Percentiles rank a stretch among this genome's conserved stretches.
phyloP scores from a whole-genome alignment of 30 jellyfish, hydroid and myxozoan species.

The Haliclystus octoradiatus region DNA sequence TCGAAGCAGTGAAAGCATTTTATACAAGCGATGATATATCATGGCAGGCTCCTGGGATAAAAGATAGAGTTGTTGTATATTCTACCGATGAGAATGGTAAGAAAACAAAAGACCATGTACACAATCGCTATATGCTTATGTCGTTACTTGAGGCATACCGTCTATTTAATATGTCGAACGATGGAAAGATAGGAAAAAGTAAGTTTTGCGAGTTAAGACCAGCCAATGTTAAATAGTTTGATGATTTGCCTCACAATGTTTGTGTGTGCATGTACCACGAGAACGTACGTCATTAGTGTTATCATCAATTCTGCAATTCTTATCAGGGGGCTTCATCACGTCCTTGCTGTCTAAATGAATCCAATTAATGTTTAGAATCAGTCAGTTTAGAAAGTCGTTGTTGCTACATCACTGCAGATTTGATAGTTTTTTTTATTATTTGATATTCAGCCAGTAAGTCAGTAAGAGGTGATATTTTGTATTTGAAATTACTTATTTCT shows the following conservation, averaged over 20 bases:
- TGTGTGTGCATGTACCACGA: slow-evolving; percentile 19
- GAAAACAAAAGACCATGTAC: slow-evolving; percentile 7
- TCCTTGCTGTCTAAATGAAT: too few relatives aligned
- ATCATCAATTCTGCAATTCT: too few relatives aligned
- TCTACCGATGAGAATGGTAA: slow-evolving; percentile 16
- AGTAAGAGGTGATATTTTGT: too few relatives aligned
- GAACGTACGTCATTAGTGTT: slow-evolving; percentile 2
- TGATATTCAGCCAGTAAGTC: too few relatives aligned
- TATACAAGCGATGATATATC: slow-evolving; percentile 19
- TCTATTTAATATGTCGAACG: slow-evolving; percentile 3
- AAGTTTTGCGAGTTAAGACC: slow-evolving; percentile 26
- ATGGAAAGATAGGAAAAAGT: slow-evolving; percentile 11
- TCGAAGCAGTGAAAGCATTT: slow-evolving; percentile 1
- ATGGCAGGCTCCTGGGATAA: slow-evolving; percentile 37
- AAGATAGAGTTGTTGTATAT: slow-evolving; percentile 8
- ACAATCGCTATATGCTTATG: slow-evolving; percentile 24
- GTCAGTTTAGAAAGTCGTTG: too few relatives aligned
- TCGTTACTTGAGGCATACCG: slow-evolving; percentile 32
- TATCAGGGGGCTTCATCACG: too few relatives aligned
- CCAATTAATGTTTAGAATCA: too few relatives aligned
- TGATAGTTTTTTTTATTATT: too few relatives aligned
- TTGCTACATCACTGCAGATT: too few relatives aligned
- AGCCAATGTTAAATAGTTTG: slow-evolving; percentile 5
- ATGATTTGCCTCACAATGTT: slow-evolving; percentile 18
- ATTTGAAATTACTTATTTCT: too few relatives aligned